Conservation (phyloP, 2,797 vertebrate species). For the Paedocypris micromegethes region DNA sequence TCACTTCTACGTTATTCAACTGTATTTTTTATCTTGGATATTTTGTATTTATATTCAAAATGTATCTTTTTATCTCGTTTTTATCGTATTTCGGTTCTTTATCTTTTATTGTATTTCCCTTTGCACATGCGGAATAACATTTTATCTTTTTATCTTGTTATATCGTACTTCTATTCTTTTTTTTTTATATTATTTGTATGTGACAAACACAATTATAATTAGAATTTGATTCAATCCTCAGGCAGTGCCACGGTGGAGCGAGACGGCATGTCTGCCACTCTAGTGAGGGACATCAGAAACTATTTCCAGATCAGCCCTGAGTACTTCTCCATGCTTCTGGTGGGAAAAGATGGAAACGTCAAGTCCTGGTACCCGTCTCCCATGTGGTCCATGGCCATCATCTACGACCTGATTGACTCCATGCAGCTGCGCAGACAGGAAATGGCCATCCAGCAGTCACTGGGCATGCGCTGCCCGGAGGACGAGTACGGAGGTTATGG, state of each 20-base stretch:
- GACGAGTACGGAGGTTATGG: slow-evolving; percentile 95
- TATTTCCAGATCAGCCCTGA: slow-evolving; percentile 97
- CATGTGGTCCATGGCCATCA: slow-evolving; percentile 97
- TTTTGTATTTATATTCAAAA: too few species aligned
- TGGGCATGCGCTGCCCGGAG: slow-evolving; percentile 96
- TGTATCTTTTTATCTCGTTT: too few species aligned
- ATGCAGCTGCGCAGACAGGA: slow-evolving; percentile 98
- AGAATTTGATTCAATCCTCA: slow-evolving; percentile 48
- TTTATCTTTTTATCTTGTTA: too few species aligned
- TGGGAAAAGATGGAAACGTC: slow-evolving; percentile 96
- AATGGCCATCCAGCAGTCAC: slow-evolving; percentile 97
- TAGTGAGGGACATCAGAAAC: slow-evolving; percentile 95
- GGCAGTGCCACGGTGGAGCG: slow-evolving; percentile 89
- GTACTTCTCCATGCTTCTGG: slow-evolving; percentile 98
- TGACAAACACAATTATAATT: neutral
- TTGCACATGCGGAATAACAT: too few species aligned
- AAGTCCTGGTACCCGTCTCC: slow-evolving; percentile 99
- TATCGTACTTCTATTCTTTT: too few species aligned
- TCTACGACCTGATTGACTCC: slow-evolving; percentile 96
- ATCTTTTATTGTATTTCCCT: too few species aligned
- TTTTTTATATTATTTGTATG: neutral
- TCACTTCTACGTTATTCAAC: too few species aligned
- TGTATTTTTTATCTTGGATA: too few species aligned
- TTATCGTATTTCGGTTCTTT: too few species aligned
- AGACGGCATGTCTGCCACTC: slow-evolving; percentile 79